These are phyloP conservation scores for Alca torda DNA, from an alignment of 2,797 vertebrate genomes.

Conservation along the genomic window DNA sequence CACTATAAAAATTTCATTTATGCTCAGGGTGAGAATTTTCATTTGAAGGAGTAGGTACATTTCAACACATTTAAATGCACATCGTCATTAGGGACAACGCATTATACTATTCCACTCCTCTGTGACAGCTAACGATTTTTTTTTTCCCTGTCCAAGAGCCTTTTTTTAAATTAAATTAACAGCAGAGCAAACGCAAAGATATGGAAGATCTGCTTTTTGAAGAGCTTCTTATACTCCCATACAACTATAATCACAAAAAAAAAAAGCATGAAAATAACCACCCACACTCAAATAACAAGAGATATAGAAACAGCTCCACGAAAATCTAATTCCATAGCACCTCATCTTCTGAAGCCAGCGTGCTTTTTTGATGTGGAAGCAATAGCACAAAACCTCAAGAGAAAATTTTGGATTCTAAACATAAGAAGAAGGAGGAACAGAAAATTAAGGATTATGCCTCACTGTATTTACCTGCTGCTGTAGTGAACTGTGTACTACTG, in stretches of 20 bases:
- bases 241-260: not conserved
- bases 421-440: not conserved
- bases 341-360: not conserved
- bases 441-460: not conserved
- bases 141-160: not conserved
- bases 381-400: not conserved
- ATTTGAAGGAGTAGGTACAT: not conserved
- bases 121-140: not conserved
- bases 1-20: not conserved
- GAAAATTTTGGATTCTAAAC: not conserved
- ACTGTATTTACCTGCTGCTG: not conserved
- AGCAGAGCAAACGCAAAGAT: not conserved
- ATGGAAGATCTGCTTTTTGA: not conserved
- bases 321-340: not conserved
- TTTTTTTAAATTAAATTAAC: not conserved
- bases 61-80: not conserved
- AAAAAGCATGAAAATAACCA: not conserved
- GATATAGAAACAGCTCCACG: not conserved
- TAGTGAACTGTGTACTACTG: not conserved
- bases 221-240: not conserved
- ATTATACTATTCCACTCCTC: not conserved
- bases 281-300: not conserved
- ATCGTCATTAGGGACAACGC: not conserved
- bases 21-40: not conserved
- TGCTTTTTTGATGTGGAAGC: not conserved